phyloP scores from a whole-genome alignment of 2,797 vertebrate species.

The Pseudochaenichthys georgianus region DNA sequence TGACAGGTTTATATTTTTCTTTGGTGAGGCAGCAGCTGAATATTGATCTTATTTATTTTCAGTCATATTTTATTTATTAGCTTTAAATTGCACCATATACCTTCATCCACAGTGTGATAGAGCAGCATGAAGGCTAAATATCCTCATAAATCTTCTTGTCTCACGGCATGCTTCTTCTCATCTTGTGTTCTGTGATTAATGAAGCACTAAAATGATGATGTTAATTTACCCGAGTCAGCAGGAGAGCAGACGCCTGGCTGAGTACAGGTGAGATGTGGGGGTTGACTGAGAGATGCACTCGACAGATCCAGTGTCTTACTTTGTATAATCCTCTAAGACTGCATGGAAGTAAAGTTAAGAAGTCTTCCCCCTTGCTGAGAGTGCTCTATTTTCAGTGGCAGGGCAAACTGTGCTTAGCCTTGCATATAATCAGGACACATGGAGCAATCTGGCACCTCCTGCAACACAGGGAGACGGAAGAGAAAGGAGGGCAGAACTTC shows the following conservation, averaged over 20 bases:
- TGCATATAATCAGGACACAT: conserved; percentile 80
- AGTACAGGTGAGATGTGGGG: conserved; percentile 12
- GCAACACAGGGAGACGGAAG: conserved; percentile 47
- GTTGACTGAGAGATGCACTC: conserved; percentile 20
- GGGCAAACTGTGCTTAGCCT: conserved; percentile 82
- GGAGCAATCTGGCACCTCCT: conserved; percentile 71
- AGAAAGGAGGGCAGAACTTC: conserved; percentile 60
- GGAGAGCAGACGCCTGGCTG: conserved; percentile 2
- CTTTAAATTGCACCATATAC: conserved; percentile 32
- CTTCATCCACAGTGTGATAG: conserved; percentile 30
- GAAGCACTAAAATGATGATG: conserved; percentile 12
- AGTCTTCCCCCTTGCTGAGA: conserved; percentile 51
- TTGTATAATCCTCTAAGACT: conserved; percentile 43
- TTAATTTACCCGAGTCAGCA: background rate
- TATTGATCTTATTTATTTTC: conserved; percentile 59
- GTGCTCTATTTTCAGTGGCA: conserved; percentile 71
- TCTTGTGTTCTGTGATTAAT: conserved; percentile 27
- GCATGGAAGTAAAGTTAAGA: conserved; percentile 32
- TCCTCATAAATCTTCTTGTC: conserved; percentile 20
- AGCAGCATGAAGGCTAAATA: conserved; percentile 17
- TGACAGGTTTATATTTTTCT: conserved; percentile 27
- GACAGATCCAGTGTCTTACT: conserved; percentile 11
- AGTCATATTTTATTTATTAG: conserved; percentile 58
- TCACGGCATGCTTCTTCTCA: conserved; percentile 5
- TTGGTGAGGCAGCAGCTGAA: conserved; percentile 26